phyloP scores from a whole-genome alignment of 2,797 vertebrate species.

The Xiphophorus birchmanni region DNA sequence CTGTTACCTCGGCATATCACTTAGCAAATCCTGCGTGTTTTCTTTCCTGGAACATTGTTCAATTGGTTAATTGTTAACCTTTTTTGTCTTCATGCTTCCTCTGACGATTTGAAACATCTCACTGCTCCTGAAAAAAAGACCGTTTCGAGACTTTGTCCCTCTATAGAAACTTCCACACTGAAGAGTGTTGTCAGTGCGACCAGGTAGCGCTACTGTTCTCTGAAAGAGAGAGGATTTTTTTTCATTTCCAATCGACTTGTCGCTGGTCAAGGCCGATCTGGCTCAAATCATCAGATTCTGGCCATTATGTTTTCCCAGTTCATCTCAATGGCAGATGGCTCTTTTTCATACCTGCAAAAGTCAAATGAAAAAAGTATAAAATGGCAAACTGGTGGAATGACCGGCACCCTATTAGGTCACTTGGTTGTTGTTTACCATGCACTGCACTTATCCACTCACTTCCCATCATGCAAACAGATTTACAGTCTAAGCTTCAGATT shows the following conservation, averaged over 20 bases:
- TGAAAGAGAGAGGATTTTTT: background rate
- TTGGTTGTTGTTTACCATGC: slow-evolving; percentile 27
- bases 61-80: background rate
- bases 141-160: background rate
- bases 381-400: background rate
- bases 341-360: background rate
- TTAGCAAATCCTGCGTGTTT: background rate
- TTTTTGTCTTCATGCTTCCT: background rate
- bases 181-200: background rate
- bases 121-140: background rate
- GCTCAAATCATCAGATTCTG: background rate
- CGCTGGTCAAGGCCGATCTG: background rate
- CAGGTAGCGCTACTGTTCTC: background rate
- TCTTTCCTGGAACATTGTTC: background rate
- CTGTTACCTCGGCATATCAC: background rate
- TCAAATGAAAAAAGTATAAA: background rate
- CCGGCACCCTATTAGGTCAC: background rate
- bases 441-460: slow-evolving; percentile 26
- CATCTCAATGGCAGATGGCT: background rate
- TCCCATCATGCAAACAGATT: slow-evolving; percentile 10
- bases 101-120: no score
- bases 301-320: background rate
- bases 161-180: background rate
- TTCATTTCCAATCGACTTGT: background rate
- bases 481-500: slow-evolving; percentile 17